A percentile compares a stretch with the other conserved stretches of the same genome.
phyloP scores from a whole-genome alignment of 2,888 invertebrate species.

The Drosophila infuscata region DNA sequence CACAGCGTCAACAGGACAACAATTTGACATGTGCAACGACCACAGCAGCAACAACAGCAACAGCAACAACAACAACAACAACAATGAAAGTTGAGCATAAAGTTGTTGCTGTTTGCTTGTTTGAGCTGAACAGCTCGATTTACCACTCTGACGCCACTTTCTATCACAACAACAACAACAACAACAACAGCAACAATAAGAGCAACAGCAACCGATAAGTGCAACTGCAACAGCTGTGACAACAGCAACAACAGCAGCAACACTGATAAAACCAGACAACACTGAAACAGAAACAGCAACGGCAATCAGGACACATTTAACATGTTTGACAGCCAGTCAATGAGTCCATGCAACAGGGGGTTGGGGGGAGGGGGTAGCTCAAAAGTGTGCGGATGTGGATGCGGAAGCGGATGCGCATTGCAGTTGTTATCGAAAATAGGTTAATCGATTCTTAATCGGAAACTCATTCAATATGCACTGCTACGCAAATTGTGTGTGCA shows the following conservation, averaged over 20 bases:
- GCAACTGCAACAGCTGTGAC: slow-evolving; percentile 31
- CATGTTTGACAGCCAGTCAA: slow-evolving; percentile 69
- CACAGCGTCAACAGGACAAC: slow-evolving; percentile 64
- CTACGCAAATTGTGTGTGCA: slow-evolving; percentile 59
- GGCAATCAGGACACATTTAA: slow-evolving; percentile 61
- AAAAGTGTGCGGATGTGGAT: slow-evolving; percentile 7
- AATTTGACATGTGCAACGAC: slow-evolving; percentile 39
- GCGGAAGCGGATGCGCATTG: slow-evolving; percentile 78
- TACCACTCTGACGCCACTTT: slow-evolving; percentile 72
- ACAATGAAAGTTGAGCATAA: slow-evolving; percentile 9
- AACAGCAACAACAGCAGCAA: slow-evolving; percentile 31
- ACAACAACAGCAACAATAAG: slow-evolving; percentile 32
- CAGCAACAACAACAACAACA: slow-evolving; percentile 19
- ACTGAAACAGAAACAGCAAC: slow-evolving; percentile 35
- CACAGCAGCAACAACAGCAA: slow-evolving; percentile 42
- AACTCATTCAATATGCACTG: slow-evolving; percentile 82
- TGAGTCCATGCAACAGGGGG: neutral
- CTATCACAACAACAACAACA: slow-evolving; percentile 71
- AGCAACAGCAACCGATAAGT: slow-evolving; percentile 24
- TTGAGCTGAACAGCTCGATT: slow-evolving; percentile 54
- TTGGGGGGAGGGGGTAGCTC: neutral
- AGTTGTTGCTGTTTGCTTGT: slow-evolving; percentile 40
- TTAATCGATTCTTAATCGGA: slow-evolving; percentile 84
- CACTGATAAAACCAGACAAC: slow-evolving; percentile 19
- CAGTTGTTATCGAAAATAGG: slow-evolving; percentile 84